Base-by-base conservation (phyloP, 2,113 vertebrate species). In the Cygnus atratus region DNA sequence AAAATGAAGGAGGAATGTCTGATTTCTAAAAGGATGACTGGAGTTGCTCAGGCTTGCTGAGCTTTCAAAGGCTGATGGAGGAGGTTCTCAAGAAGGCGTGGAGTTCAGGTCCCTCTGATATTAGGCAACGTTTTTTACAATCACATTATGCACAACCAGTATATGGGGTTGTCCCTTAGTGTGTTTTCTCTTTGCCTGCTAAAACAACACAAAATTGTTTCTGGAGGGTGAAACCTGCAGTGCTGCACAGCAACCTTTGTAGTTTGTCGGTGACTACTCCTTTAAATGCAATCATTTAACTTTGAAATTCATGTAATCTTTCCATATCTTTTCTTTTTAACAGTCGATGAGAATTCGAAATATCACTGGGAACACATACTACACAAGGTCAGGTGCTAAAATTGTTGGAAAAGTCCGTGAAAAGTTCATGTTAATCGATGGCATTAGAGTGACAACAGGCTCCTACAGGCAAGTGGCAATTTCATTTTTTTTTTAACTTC, bases 391-490 rank as follows among this genome's bases (percentile, higher is more conserved):
- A 3, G 99, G 99, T 67, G 97, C 98, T 15, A 99, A 98, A 97
- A 98, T 99, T 76, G 97, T 99, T 9, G 99, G 99, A 50, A 98
- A 99, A 61, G 99, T 99, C 96, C 98, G 97, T 24, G 99, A 99
- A 87, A 99, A 99, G 85, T 99, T 99, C 97, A 99, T 99, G 96
- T 95, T 99, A 88, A 98, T 99, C 58, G 99, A 99, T 95, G 99
- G 99, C 71, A 98, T 98, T 90, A 98, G 98, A 93, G 99, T 99
- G 84, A 99, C 98, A 28, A 99, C 99, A 29, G 99, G 99, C 87
- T 99, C 99, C 57, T 99, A 99, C 98, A 99, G 99, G 99, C 99
- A 98, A 95, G 95, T 95, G 58, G 28, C 28, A 25, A 16, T 79
- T 88, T 78, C 41, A 58, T 26, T 26, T 52, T 13, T 22, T 44